These are phyloP conservation scores for Melikaiella ostensackeni DNA, from an alignment of 2,888 invertebrate genomes.

Conservation along the genomic window DNA sequence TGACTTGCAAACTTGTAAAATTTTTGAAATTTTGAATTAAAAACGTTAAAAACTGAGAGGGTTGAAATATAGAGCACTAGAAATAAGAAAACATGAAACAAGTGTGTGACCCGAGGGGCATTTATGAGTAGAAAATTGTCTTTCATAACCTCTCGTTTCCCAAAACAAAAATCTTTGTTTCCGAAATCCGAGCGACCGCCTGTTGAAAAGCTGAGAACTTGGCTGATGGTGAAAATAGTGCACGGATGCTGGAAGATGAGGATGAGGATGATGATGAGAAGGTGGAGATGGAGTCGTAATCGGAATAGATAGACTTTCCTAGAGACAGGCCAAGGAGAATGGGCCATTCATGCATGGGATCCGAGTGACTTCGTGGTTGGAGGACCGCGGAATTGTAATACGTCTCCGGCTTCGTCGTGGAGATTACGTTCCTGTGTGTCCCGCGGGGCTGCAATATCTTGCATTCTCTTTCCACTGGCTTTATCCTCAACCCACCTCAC, in stretches of 20 bases:
- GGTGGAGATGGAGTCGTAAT: conserved; percentile 62
- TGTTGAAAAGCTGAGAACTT: conserved; percentile 55
- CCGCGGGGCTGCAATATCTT: conserved; percentile 77
- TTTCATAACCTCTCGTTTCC: conserved; percentile 40
- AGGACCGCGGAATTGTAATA: conserved; percentile 74
- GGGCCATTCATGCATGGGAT: conserved; percentile 73
- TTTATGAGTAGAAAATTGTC: not conserved
- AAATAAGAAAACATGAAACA: not conserved
- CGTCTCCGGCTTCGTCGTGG: conserved; percentile 73
- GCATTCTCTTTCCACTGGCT: conserved; percentile 71
- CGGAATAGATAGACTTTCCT: conserved; percentile 73
- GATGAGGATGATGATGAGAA: conserved; percentile 45
- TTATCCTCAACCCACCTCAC: conserved; percentile 48
- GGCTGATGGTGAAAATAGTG: conserved; percentile 58
- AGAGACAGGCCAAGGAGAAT: conserved; percentile 76
- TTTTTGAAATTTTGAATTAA: too few relatives aligned
- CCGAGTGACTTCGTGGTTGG: conserved; percentile 70
- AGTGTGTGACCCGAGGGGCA: not conserved
- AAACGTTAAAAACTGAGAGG: too few relatives aligned
- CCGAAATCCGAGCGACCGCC: conserved; percentile 56
- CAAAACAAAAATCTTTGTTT: conserved; percentile 70
- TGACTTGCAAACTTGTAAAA: too few relatives aligned
- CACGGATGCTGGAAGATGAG: conserved; percentile 54
- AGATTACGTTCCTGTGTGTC: conserved; percentile 76
- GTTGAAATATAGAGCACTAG: too few relatives aligned